Conservation (phyloP, 2,888 invertebrate species). For the Campoplex nolae region DNA sequence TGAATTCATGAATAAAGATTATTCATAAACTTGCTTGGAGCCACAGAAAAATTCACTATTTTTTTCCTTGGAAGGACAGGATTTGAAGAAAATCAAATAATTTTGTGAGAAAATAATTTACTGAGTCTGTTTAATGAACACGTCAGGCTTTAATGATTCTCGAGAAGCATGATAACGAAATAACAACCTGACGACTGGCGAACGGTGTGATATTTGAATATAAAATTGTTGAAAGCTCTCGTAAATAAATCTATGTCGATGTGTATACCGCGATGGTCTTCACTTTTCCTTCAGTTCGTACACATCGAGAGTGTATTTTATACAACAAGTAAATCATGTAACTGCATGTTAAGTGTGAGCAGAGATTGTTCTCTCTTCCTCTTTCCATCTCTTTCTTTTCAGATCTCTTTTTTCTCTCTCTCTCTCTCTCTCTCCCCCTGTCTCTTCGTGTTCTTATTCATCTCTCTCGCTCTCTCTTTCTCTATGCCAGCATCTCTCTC, state of each 20-base stretch:
- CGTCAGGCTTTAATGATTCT: not conserved
- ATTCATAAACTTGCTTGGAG: not conserved
- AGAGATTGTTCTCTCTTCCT: conserved; percentile 62
- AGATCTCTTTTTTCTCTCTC: conserved; percentile 12
- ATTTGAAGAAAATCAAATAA: not conserved
- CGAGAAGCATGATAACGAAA: conserved; percentile 15
- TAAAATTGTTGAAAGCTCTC: conserved; percentile 49
- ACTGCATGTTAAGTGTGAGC: not conserved
- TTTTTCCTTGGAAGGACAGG: not conserved
- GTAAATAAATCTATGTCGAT: conserved; percentile 54
- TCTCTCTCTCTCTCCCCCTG: not conserved
- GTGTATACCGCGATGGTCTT: conserved; percentile 41
- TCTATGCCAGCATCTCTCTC: not conserved
- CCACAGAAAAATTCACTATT: not conserved
- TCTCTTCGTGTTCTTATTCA: conserved; percentile 25
- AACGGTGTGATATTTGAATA: conserved; percentile 24
- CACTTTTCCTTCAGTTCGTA: conserved; percentile 9
- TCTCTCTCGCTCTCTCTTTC: conserved; percentile 6
- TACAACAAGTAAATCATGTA: conserved; percentile 15
- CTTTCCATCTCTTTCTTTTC: conserved; percentile 7
- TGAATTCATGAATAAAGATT: not conserved
- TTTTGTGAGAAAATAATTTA: not conserved
- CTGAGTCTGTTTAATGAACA: conserved; percentile 36
- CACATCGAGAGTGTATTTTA: conserved; percentile 10
- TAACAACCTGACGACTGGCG: not conserved